Base-by-base conservation (phyloP, 1,140 invertebrate genomes). In the Bombus waltoni region DNA sequence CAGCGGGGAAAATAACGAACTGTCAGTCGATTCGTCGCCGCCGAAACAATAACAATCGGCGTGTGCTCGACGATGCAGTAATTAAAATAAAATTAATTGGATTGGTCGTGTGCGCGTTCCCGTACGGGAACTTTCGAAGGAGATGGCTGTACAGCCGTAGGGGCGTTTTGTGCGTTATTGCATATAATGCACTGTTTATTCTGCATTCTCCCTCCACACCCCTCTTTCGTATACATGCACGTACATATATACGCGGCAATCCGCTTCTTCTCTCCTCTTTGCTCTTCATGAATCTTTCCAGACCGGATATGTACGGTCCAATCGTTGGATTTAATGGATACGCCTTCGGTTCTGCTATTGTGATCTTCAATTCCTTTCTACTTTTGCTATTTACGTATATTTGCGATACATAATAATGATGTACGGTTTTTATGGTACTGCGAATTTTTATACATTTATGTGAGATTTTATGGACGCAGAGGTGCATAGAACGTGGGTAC, bases 51-150 rank as follows among this genome's bases (percentile, higher is more conserved):
- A 93, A 92, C 90, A 93, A 91, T 92, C 91, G 88, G 70, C 85
- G 84, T 86, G 81, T 86, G 90, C 65, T 87, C 89, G 88, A 72
- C 91, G 88, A 93, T 88, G 87, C 88, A 89, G 89, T 92, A 93
- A 94, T 94, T 94, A 93, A 93, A 94, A 93, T 93, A 93, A 92
- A 93, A 94, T 93, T 94, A 94, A 94, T 94, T 94, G 92, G 92
- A 94, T 94, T 91, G 93, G 74, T 81, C 88, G 82, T 91, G 90
- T 70, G 84, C 84, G 84, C 82, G 77, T 85, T 88, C 78, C 85
- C 86, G 83, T 72, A 72, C 71, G 81, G 89, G 86, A 82, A 77
- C 82, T 90, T 90, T 90, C 89, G 89, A 91, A 91, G 89, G 85
- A 91, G 90, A 91, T 90, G 89, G 87, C 86, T 88, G 86, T 80